These are phyloP conservation scores for Lucinisca nassula DNA, from an alignment of 2,888 invertebrate species.

Conservation along the genomic window DNA sequence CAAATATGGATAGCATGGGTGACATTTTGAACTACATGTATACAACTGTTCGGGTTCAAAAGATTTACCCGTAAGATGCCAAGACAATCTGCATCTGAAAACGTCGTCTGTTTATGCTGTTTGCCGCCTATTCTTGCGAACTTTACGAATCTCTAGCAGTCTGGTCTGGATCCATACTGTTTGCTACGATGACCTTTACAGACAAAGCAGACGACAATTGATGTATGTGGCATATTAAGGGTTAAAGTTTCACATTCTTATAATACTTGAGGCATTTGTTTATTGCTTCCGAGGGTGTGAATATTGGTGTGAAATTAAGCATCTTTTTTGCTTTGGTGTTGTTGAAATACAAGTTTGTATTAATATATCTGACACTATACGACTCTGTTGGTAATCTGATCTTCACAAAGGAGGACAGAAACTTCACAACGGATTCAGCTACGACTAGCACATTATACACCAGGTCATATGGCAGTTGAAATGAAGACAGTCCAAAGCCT, in stretches of 20 bases:
- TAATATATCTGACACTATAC: constrained; percentile 85
- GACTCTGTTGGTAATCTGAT: constrained; percentile 79
- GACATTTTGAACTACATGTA: too few species aligned
- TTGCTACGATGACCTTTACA: too few species aligned
- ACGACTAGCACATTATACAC: constrained; percentile 80
- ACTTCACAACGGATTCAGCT: constrained; percentile 76
- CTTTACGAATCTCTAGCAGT: too few species aligned
- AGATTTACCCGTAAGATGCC: too few species aligned
- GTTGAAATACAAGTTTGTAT: constrained; percentile 90
- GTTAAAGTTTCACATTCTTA: constrained; percentile 72
- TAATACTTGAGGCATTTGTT: constrained; percentile 78
- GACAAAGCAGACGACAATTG: too few species aligned
- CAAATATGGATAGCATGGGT: too few species aligned
- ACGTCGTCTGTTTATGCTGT: too few species aligned
- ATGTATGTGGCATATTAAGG: too few species aligned
- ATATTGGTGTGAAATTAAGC: constrained; percentile 89
- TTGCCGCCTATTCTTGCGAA: too few species aligned
- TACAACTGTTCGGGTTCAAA: too few species aligned
- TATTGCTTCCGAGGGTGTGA: constrained; percentile 87
- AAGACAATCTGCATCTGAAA: too few species aligned
- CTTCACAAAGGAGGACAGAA: constrained; percentile 81
- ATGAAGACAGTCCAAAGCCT: constrained; percentile 81
- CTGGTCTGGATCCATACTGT: too few species aligned
- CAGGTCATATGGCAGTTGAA: constrained; percentile 84
- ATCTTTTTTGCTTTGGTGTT: constrained; percentile 90